A percentile compares a stretch with the other conserved stretches of the same genome.
These are phyloP conservation scores for Silurus aristotelis DNA, from an alignment of 2,797 vertebrate genomes.

Conservation along the genomic window DNA sequence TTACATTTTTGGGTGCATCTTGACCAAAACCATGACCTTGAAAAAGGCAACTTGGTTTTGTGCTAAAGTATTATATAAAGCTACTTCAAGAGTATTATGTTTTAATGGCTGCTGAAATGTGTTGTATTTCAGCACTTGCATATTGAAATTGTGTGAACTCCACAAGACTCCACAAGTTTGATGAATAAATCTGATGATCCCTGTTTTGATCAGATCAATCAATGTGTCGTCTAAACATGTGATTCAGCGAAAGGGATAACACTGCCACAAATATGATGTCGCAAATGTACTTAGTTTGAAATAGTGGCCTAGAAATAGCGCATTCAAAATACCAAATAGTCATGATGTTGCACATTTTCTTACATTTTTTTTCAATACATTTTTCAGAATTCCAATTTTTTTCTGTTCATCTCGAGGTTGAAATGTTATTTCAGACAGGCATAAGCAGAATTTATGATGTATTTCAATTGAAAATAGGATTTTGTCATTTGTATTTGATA, in stretches of 20 bases:
- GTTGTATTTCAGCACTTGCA: background rate
- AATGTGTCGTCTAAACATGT: background rate
- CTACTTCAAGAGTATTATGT: background rate
- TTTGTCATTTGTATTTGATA: too few relatives aligned
- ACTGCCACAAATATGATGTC: background rate
- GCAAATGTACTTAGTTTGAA: background rate
- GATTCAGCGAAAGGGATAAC: background rate
- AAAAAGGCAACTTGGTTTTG: background rate
- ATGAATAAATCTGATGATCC: background rate
- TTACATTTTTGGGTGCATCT: background rate
- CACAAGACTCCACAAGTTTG: background rate
- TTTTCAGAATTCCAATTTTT: too few relatives aligned
- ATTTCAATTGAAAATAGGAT: too few relatives aligned
- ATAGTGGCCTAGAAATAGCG: background rate
- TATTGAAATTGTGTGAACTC: too few relatives aligned
- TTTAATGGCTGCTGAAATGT: background rate
- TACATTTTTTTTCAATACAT: background rate
- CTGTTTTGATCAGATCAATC: background rate
- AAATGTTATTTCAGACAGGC: background rate
- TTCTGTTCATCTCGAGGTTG: background rate
- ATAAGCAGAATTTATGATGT: too few relatives aligned
- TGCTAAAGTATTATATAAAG: background rate
- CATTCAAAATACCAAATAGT: background rate
- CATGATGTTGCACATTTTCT: background rate
- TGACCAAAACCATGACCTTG: background rate